Percentiles rank a stretch among this genome's conserved stretches.
Conservation (phyloP, 2,797 vertebrate species). For the Cossypha polioptera region DNA sequence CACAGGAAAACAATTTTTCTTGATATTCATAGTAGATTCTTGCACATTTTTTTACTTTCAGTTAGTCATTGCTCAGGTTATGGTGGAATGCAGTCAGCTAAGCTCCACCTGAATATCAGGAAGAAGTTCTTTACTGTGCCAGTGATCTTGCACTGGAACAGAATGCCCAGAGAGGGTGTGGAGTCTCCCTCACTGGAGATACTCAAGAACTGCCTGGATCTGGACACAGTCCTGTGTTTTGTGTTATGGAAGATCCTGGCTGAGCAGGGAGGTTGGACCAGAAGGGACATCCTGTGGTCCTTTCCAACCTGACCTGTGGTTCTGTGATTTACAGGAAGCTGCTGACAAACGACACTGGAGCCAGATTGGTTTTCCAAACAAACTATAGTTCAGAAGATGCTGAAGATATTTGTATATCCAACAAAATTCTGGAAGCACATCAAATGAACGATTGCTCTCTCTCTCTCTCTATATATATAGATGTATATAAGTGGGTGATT, state of each 20-base stretch:
- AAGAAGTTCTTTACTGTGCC: neutral
- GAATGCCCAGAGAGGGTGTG: accelerated
- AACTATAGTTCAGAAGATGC: neutral
- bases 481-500: accelerated
- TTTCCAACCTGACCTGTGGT: neutral
- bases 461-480: neutral
- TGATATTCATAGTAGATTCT: neutral
- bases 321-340: neutral
- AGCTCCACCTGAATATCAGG: neutral
- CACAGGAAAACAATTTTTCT: neutral
- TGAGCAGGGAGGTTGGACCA: neutral
- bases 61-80: neutral
- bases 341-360: neutral
- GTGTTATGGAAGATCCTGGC: too few species aligned
- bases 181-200: too few species aligned
- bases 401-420: neutral
- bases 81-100: neutral
- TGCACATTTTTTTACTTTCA: neutral
- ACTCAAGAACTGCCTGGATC: neutral
- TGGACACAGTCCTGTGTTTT: neutral
- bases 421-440: neutral
- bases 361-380: neutral
- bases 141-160: neutral
- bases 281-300: too few species aligned
- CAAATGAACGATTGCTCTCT: neutral